phyloP scores from a whole-genome alignment of 2,888 invertebrate genomes.

The Polydrusus tereticollis region DNA sequence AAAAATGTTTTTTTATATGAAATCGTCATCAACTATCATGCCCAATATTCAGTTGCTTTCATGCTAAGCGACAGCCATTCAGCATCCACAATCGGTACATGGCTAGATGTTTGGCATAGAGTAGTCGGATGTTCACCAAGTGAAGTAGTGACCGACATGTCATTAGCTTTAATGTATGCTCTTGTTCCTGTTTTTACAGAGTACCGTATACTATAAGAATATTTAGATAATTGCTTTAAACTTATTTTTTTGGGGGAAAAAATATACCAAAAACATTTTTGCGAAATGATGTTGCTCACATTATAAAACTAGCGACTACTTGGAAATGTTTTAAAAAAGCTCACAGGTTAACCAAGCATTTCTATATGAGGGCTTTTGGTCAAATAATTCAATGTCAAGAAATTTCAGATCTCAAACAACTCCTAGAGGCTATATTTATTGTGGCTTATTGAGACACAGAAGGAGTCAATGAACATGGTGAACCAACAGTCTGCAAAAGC shows the following conservation, averaged over 20 bases:
- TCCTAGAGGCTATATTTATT: conserved; percentile 13
- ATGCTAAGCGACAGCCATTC: conserved; percentile 28
- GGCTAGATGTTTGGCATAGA: conserved; percentile 17
- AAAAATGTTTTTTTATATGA: conserved; percentile 20
- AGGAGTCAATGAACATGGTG: conserved; percentile 1
- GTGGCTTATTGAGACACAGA: conserved; percentile 26
- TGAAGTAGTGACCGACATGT: conserved; percentile 44
- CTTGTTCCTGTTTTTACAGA: conserved; percentile 9
- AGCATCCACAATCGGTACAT: not conserved
- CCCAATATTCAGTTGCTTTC: conserved; percentile 24
- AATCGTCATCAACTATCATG: conserved; percentile 24
- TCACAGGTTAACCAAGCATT: conserved; percentile 14
- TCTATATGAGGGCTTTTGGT: conserved; percentile 18
- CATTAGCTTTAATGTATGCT: conserved; percentile 35
- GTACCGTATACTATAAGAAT: not conserved
- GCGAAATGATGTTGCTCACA: conserved; percentile 18
- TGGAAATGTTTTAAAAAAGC: conserved; percentile 11
- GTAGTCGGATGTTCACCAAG: not conserved
- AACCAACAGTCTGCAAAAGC: not conserved
- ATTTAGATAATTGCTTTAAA: conserved; percentile 12
- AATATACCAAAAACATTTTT: not conserved
- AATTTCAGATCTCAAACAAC: conserved; percentile 7
- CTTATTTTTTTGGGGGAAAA: not conserved
- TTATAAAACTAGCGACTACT: conserved; percentile 5
- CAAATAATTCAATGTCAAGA: conserved; percentile 20